These are phyloP conservation scores for Tetragonula clypearis DNA, from an alignment of 1,140 invertebrate species.

Conservation along the genomic window DNA sequence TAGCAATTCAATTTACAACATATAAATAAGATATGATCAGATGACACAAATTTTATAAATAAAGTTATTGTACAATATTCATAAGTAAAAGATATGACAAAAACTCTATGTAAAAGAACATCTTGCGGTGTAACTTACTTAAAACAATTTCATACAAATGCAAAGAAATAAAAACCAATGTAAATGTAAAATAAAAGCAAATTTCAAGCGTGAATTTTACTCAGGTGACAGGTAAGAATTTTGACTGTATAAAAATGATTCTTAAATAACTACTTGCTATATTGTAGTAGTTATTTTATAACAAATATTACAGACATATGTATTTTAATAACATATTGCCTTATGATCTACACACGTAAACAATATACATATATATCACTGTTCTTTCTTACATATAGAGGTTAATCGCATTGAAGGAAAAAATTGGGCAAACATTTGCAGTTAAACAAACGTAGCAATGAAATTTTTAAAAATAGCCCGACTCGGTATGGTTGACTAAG, in stretches of 20 bases:
- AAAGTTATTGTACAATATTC: neutral
- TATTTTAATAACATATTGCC: neutral
- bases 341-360: neutral
- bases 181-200: neutral
- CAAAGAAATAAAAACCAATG: neutral
- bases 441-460: no score
- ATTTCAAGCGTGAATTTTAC: neutral
- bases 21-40: neutral
- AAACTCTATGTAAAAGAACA: neutral
- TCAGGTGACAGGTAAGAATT: neutral
- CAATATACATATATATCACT: constrained; percentile 2
- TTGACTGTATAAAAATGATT: neutral
- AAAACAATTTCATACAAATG: neutral
- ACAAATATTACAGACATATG: neutral
- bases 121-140: neutral
- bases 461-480: constrained; percentile 12
- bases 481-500: neutral
- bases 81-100: neutral
- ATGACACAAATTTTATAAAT: neutral
- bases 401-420: constrained; percentile 13
- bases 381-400: constrained; percentile 21
- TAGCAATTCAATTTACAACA: neutral
- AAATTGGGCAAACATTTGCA: neutral
- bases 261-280: neutral
- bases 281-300: neutral